phyloP scores from a whole-genome alignment of 2,797 vertebrate genomes.

The Megaceryle alcyon region DNA sequence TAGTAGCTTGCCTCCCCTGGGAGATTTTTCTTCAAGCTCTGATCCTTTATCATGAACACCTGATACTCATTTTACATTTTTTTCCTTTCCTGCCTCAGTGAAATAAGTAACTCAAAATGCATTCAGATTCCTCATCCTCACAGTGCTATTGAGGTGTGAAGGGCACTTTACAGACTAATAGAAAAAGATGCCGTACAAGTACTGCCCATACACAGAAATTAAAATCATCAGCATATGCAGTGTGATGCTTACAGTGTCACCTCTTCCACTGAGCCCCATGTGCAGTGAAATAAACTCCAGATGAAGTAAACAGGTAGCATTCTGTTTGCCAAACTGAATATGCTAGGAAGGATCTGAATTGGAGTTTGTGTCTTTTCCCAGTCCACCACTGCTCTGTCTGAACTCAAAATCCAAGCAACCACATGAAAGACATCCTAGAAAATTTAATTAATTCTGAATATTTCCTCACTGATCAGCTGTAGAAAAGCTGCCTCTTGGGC shows the following conservation, averaged over 20 bases:
- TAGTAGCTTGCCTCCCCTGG: neutral
- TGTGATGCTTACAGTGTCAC: neutral
- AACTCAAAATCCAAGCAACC: conserved; percentile 14
- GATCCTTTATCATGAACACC: neutral
- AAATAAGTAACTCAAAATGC: neutral
- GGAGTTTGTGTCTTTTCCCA: neutral
- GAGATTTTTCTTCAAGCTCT: neutral
- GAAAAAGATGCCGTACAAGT: neutral
- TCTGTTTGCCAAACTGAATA: neutral
- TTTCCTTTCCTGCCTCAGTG: neutral
- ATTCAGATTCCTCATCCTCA: neutral
- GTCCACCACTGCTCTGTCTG: neutral
- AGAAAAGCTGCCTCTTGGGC: conserved; percentile 4
- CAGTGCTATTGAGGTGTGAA: neutral
- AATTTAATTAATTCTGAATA: conserved; percentile 2
- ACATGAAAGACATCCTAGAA: neutral
- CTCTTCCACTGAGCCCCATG: neutral
- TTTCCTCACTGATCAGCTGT: neutral
- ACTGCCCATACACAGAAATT: neutral
- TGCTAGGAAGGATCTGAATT: neutral
- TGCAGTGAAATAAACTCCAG: neutral
- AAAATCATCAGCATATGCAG: neutral
- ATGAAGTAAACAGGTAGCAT: neutral
- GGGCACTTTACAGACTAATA: neutral
- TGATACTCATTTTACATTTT: neutral